A percentile compares a stretch with the other conserved stretches of the same genome.
These are phyloP conservation scores for Falco novaeseelandiae DNA, from an alignment of 2,797 vertebrate species.

Conservation along the genomic window DNA sequence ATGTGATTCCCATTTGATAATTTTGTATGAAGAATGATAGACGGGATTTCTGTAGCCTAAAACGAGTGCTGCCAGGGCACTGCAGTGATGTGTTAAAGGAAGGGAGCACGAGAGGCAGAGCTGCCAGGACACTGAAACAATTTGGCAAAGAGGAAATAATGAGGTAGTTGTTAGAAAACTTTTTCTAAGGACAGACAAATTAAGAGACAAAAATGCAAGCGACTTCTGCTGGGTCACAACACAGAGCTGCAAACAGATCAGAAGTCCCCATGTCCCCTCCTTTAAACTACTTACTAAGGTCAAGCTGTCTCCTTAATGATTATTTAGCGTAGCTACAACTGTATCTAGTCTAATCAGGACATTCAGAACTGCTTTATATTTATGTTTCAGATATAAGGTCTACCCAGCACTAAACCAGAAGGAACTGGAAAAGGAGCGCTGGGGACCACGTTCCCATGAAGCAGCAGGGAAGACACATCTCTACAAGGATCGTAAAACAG, in stretches of 20 bases:
- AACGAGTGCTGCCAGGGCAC: background rate
- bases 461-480: background rate
- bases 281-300: background rate
- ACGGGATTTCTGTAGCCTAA: conserved; percentile 20
- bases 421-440: background rate
- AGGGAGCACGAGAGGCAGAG: background rate
- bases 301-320: background rate
- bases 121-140: background rate
- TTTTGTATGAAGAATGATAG: background rate
- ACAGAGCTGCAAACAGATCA: background rate
- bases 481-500: background rate
- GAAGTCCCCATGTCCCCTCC: background rate
- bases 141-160: background rate
- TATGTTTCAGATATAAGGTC: background rate
- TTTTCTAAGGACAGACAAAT: background rate
- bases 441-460: background rate
- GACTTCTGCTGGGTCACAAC: background rate
- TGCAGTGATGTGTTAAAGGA: background rate
- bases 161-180: background rate
- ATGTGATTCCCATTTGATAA: background rate
- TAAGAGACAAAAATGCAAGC: background rate
- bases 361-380: background rate
- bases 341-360: background rate
- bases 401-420: background rate
- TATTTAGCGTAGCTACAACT: background rate